phyloP scores from a whole-genome alignment of 2,888 invertebrate genomes.

The Heliothis peltigera region DNA sequence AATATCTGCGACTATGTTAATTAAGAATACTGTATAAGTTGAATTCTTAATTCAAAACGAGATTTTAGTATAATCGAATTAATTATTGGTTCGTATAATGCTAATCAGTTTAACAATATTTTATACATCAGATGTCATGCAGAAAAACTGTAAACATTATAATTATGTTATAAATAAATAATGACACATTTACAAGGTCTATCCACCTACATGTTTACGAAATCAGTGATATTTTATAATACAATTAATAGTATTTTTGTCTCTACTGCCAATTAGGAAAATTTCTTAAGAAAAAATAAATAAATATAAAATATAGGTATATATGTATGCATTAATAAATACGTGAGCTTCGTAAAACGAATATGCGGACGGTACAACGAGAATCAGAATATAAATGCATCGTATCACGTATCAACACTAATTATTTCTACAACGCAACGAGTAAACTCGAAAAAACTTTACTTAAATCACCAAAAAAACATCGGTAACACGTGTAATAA shows the following conservation, averaged over 20 bases:
- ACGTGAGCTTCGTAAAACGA: no score
- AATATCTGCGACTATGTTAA: slow-evolving; percentile 46
- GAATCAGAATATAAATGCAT: neutral
- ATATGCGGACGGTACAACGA: neutral
- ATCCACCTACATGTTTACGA: no score
- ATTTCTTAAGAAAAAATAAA: no score
- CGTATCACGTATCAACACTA: neutral
- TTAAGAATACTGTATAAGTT: slow-evolving; percentile 42
- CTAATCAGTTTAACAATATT: slow-evolving; percentile 47
- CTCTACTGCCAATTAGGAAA: no score
- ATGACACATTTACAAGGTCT: slow-evolving; percentile 31
- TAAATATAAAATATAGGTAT: no score
- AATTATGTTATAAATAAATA: slow-evolving; percentile 53
- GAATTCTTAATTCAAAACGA: slow-evolving; percentile 29
- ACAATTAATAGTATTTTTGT: slow-evolving; percentile 1
- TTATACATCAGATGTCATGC: slow-evolving; percentile 31
- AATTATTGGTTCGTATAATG: slow-evolving; percentile 51
- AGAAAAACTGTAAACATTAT: slow-evolving; percentile 43
- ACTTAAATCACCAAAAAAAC: slow-evolving; percentile 22
- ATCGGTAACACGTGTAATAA: slow-evolving; percentile 52
- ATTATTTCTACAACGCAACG: neutral
- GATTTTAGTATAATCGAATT: slow-evolving; percentile 48
- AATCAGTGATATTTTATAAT: slow-evolving; percentile 34
- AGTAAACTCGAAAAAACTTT: slow-evolving; percentile 16
- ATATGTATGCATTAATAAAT: no score